Conservation (phyloP, 2,797 vertebrate genomes). For the Myotis myotis region DNA sequence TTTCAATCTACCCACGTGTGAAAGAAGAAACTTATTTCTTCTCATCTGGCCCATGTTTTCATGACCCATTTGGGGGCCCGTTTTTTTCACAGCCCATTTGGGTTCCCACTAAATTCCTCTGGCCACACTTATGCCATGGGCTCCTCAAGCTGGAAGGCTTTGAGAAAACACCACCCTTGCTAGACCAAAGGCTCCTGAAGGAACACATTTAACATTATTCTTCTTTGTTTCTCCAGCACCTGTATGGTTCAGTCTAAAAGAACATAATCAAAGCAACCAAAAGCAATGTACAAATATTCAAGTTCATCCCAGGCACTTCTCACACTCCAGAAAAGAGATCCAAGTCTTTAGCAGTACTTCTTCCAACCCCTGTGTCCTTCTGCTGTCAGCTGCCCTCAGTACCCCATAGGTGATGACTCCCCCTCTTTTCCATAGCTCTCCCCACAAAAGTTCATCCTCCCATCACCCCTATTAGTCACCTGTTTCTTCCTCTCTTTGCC, state of each 20-base stretch:
- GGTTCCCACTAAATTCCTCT: background rate
- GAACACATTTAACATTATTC: background rate
- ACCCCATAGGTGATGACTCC: background rate
- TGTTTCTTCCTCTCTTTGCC: background rate
- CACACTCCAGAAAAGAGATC: background rate
- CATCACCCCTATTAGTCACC: background rate
- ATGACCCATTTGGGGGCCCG: too few species aligned
- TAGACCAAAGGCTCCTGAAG: background rate
- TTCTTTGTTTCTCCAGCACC: background rate
- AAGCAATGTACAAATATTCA: background rate
- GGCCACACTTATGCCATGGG: background rate
- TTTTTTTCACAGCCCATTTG: background rate
- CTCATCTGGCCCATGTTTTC: background rate
- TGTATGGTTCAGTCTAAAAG: background rate
- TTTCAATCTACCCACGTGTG: background rate
- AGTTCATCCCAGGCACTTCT: background rate
- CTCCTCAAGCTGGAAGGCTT: background rate
- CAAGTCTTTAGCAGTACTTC: background rate
- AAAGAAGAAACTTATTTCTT: background rate
- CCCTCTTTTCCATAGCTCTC: background rate
- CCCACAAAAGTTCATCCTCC: background rate
- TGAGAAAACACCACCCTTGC: background rate
- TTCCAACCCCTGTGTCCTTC: background rate
- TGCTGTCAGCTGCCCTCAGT: background rate
- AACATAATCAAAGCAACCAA: background rate